Percentiles rank a stretch among this genome's conserved stretches.
Evolutionary conservation across 2,797 vertebrate genomes (phyloP).

Genomic region (Nyctibius grandis): DNA sequence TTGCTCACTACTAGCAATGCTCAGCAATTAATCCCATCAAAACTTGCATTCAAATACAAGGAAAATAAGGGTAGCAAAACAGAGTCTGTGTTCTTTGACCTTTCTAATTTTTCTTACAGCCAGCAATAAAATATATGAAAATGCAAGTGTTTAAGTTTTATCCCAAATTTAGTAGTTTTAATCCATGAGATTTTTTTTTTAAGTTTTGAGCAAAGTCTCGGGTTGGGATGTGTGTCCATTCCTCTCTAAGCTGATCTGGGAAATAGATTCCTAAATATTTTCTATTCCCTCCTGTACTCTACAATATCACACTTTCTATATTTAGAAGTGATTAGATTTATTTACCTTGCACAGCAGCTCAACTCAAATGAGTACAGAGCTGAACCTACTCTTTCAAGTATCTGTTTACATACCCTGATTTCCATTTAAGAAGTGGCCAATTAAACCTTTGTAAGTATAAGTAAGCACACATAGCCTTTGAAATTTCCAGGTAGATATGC

Average conservation of each 20-base stretch:
- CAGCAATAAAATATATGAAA: neutral
- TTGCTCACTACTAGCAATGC: neutral
- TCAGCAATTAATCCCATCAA: neutral
- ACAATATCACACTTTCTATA: neutral
- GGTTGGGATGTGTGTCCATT: neutral
- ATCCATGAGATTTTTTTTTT: neutral
- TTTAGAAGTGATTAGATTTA: slow-evolving; percentile 39
- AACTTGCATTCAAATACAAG: neutral
- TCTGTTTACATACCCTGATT: slow-evolving; percentile 29
- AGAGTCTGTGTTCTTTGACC: neutral
- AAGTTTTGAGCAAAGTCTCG: neutral
- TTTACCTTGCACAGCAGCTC: slow-evolving; percentile 20
- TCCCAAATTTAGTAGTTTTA: neutral
- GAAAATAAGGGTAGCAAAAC: neutral
- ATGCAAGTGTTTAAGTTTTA: neutral
- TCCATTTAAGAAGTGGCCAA: slow-evolving; percentile 30
- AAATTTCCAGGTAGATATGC: neutral
- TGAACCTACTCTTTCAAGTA: slow-evolving; percentile 14
- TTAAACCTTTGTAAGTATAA: slow-evolving; percentile 21
- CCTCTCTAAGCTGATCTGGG: neutral
- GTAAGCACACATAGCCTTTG: neutral
- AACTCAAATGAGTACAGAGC: neutral
- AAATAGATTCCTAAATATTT: neutral
- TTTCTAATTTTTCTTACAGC: neutral
- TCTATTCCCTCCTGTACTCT: neutral